Base-by-base conservation (phyloP, 2,888 invertebrate species). In the Dynastes maya region DNA sequence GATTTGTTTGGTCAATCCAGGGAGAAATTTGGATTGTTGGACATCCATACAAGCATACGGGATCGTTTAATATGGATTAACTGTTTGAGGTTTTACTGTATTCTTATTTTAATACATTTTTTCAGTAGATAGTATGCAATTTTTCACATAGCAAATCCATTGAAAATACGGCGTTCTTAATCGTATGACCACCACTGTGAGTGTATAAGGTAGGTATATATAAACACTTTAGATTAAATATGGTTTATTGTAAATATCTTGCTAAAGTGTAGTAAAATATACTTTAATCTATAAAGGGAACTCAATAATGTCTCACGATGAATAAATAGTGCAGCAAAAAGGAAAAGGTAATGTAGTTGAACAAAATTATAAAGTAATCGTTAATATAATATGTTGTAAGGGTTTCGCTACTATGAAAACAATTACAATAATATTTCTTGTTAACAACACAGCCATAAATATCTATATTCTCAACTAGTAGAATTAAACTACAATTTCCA, bases 391-490 rank as follows among this genome's bases (percentile, higher is more conserved):
- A 70, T 67, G 68, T 61, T 75, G 70, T 74, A 79, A 74, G 40
- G 22, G 40, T 61, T 74, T 61, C 61, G 40, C 72, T 63, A 61
- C 27, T 61, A 68, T 74, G 68, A 80, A 81, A 81, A 82, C 81
- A 82, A 82, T 81, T 81, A 81, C 81, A 81, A 81, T 81, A 80
- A 81, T 79, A 79, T 80, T 81, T 80, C 74, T 74, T 61, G 27
- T 80, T 81, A 81, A 81, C 80, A 86, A 86, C 86, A 86, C 86
- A 86, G 86, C 86, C 86, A 86, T 86, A 86, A 85, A 85, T 83
- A 83, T 85, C 86, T 86, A 86, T 85, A 82, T 82, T 81, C 81
- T 79, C 79, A 79, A 77, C 79, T 79, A 79, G 77, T 79, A 76
- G 67, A 22, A 70, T 76, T 63, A 70, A 70, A 74, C 61, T 74